Percentiles rank a stretch among this genome's conserved stretches.
These are phyloP conservation scores for Syngnathus scovelli DNA, from an alignment of 2,113 vertebrate species.

Conservation along the genomic window DNA sequence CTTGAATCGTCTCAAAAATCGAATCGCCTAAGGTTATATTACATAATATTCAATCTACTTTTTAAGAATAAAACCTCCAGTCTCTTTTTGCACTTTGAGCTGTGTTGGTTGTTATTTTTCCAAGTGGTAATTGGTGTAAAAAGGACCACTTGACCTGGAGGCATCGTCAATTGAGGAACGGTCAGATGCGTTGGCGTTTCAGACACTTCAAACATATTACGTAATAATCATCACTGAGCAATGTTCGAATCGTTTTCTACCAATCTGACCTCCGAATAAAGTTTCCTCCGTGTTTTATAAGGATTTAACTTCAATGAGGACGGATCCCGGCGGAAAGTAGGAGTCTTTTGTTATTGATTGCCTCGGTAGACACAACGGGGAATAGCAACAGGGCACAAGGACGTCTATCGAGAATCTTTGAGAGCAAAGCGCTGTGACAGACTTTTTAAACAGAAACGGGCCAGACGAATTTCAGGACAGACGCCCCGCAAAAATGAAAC, in stretches of 20 bases:
- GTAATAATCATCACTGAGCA: too few relatives aligned
- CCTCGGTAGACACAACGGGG: neutral
- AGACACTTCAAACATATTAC: neutral
- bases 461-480: slow-evolving; percentile 15
- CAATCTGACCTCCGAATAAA: neutral
- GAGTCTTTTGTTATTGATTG: slow-evolving; percentile 8
- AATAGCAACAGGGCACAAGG: slow-evolving; percentile 1
- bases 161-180: too few relatives aligned
- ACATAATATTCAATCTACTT: too few relatives aligned
- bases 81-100: too few relatives aligned
- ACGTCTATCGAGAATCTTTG: slow-evolving; percentile 2
- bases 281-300: neutral
- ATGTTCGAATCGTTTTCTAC: neutral
- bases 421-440: slow-evolving; percentile 12
- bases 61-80: too few relatives aligned
- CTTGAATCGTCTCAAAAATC: too few relatives aligned
- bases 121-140: too few relatives aligned
- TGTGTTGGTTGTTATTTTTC: too few relatives aligned
- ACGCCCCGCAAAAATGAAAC: slow-evolving; percentile 11
- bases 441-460: neutral
- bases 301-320: neutral
- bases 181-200: too few relatives aligned
- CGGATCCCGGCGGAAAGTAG: neutral
- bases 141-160: too few relatives aligned
- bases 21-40: too few relatives aligned